Conservation (phyloP, 2,113 vertebrate genomes). For the Callithrix jacchus region DNA sequence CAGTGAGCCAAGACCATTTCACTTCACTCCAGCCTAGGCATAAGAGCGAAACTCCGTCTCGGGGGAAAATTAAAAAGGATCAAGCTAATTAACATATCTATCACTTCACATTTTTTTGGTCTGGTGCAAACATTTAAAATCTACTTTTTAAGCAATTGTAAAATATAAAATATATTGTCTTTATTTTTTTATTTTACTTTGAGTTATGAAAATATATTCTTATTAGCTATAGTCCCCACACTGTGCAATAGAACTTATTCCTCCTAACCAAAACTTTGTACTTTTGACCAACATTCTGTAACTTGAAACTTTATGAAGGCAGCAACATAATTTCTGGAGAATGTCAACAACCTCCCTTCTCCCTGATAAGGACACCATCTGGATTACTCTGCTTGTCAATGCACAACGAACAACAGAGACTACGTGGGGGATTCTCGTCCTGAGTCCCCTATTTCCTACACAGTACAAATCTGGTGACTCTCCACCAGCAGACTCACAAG, state of each 20-base stretch:
- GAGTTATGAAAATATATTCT: background rate
- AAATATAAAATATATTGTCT: background rate
- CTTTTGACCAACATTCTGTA: background rate
- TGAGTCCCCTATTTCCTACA: background rate
- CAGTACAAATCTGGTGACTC: background rate
- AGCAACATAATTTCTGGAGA: background rate
- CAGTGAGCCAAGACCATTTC: too few species aligned
- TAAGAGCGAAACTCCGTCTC: too few species aligned
- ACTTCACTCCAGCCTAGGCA: too few species aligned
- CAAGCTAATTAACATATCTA: background rate
- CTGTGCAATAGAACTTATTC: background rate
- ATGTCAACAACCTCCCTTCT: background rate
- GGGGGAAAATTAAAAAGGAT: background rate
- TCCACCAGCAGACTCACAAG: background rate
- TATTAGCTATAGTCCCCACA: background rate
- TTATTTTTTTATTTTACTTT: too few species aligned
- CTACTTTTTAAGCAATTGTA: background rate
- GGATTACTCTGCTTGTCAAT: background rate
- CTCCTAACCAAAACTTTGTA: background rate
- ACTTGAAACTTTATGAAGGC: background rate
- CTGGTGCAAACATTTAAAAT: background rate
- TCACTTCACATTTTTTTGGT: background rate
- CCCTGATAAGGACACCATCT: too few species aligned
- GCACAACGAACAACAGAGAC: background rate
- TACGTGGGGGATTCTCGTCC: rapidly evolving